Evolutionary conservation across 2,888 invertebrate genomes (phyloP), one percentile per base, ranked within the genome.

Genomic region (Ceramica pisi): DNA sequence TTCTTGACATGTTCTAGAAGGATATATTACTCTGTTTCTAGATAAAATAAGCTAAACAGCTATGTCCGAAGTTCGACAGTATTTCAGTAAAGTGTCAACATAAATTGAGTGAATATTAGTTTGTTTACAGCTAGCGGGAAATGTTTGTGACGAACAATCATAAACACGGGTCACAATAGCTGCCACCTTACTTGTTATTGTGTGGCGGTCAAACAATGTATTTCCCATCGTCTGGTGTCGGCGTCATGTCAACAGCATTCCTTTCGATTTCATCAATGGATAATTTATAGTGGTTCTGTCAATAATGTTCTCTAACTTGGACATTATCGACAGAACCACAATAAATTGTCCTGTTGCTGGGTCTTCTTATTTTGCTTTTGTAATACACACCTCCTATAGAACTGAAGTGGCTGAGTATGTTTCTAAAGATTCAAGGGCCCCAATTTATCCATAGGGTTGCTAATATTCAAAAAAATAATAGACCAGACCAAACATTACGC

Each of bases 141-240:
- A 74, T 75, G 62, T 70, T 67, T 16, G 61, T 60, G 75, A 53
- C 55, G 31, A 77, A n/a, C 87, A 46, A 75, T 89, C 81, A 85
- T 89, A 92, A 92, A 91, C 89, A 91, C 75, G 75, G 71, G 67
- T 68, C 63, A 89, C 88, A 90, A 90, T 89, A 73, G 87, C 63
- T 63, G 75, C 71, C 81, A 66, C 79, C 74, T 77, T 59, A 71
- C 57, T 75, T 74, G 80, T 82, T 79, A 84, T 85, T 87, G 86
- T 87, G 80, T 77, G 76, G 67, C 80, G 83, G 77, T 66, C 67
- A 75, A 71, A 82, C 80, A 84, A 79, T 84, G 75, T 63, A 67
- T 69, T 88, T 86, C 85, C 83, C 88, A 86, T 81, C 77, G 46
- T 71, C 55, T 19, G 71, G 46, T 19, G 55, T 7, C 61, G 70